phyloP scores from a whole-genome alignment of 2,113 vertebrate genomes.

The Diphyllodes magnificus region DNA sequence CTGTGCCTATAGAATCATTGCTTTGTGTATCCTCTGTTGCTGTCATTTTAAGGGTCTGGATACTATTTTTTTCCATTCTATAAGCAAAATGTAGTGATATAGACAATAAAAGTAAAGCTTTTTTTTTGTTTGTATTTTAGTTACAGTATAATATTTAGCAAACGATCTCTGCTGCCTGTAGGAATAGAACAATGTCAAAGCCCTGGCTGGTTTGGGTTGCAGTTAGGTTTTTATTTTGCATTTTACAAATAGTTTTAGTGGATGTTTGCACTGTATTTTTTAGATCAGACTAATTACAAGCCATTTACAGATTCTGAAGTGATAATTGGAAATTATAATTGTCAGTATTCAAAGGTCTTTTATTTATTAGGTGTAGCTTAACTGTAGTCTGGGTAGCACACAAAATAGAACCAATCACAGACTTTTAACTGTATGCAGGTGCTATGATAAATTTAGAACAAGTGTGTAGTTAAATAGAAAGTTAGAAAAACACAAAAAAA shows the following conservation, averaged over 20 bases:
- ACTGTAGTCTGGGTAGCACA: background rate
- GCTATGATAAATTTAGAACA: background rate
- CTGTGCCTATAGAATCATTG: conserved; percentile 78
- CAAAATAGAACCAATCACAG: conserved; percentile 32
- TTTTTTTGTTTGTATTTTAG: background rate
- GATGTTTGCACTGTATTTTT: conserved; percentile 9
- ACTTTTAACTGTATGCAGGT: background rate
- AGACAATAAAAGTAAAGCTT: background rate
- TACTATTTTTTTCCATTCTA: background rate
- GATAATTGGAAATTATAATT: background rate
- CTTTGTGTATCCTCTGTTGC: conserved; percentile 69
- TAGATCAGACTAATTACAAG: background rate
- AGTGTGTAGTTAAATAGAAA: background rate
- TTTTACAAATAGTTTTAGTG: conserved; percentile 3
- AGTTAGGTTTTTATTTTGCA: background rate
- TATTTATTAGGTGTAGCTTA: background rate
- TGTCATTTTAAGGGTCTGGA: conserved; percentile 72
- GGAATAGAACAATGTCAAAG: background rate
- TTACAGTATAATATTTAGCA: background rate
- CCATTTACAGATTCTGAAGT: conserved; percentile 6
- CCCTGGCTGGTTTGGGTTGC: background rate
- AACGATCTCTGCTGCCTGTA: background rate
- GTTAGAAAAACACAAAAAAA: background rate
- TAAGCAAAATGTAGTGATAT: background rate
- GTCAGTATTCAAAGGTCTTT: background rate